These are phyloP conservation scores for Sarcophaga bullata DNA, from an alignment of 1,140 invertebrate species.

Conservation along the genomic window DNA sequence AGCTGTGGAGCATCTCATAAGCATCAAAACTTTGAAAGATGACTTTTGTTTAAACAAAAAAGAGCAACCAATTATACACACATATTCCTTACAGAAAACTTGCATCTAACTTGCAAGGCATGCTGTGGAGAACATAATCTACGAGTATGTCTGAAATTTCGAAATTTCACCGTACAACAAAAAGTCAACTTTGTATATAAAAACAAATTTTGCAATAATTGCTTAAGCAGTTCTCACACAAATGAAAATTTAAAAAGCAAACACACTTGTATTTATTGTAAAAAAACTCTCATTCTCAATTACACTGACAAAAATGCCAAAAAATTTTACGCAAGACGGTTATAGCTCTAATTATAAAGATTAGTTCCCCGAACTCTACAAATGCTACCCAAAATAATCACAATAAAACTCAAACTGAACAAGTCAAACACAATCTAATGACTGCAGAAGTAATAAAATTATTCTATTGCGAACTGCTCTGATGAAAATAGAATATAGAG, in stretches of 20 bases:
- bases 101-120: not conserved
- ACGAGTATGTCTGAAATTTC: not conserved
- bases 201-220: conserved; percentile 13
- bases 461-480: not conserved
- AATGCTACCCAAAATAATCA: not conserved
- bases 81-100: not conserved
- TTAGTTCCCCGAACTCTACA: not conserved
- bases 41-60: too few species aligned
- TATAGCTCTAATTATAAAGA: not conserved
- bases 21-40: not conserved
- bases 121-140: not conserved
- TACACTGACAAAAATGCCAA: not conserved
- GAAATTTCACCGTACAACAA: not conserved
- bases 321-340: not conserved
- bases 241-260: not conserved
- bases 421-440: not conserved
- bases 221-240: not conserved
- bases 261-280: not conserved
- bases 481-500: too few species aligned
- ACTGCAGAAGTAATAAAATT: not conserved
- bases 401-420: not conserved
- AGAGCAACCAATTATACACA: too few species aligned
- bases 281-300: not conserved
- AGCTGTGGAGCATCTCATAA: not conserved
- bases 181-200: not conserved